phyloP scores from a whole-genome alignment of 1,140 invertebrate genomes.

The Anoplophora glabripennis region DNA sequence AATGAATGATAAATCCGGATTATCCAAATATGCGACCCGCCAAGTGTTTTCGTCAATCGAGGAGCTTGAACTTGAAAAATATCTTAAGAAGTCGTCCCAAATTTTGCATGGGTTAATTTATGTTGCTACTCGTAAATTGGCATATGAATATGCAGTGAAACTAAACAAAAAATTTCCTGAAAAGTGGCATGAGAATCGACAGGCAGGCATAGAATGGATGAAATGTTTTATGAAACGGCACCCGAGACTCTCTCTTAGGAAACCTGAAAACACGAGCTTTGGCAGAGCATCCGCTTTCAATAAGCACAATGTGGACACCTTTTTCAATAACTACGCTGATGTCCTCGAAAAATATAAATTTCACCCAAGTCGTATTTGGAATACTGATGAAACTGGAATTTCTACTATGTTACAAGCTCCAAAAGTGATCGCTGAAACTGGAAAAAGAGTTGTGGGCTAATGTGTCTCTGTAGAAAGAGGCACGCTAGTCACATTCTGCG shows the following conservation, averaged over 20 bases:
- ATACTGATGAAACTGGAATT: conserved; percentile 50
- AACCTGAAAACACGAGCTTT: neutral
- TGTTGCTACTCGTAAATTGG: neutral
- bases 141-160: neutral
- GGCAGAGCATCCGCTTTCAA: neutral
- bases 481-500: conserved; percentile 41
- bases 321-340: conserved; percentile 10
- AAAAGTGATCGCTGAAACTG: conserved; percentile 46
- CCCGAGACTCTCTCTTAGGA: neutral
- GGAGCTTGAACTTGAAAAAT: too few species aligned
- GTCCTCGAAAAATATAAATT: conserved; percentile 38
- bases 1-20: too few species aligned
- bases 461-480: conserved; percentile 47
- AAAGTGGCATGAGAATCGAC: neutral
- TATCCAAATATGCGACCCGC: too few species aligned
- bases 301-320: neutral
- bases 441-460: conserved; percentile 46
- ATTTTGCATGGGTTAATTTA: too few species aligned
- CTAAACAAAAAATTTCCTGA: neutral
- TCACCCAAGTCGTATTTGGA: conserved; percentile 44
- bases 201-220: neutral
- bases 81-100: too few species aligned
- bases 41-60: too few species aligned
- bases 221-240: neutral
- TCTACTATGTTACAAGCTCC: conserved; percentile 49